Evolutionary conservation across 2,113 vertebrate genomes (phyloP), one percentile per base, ranked within the genome.

Genomic region (Syrrhaptes paradoxus): DNA sequence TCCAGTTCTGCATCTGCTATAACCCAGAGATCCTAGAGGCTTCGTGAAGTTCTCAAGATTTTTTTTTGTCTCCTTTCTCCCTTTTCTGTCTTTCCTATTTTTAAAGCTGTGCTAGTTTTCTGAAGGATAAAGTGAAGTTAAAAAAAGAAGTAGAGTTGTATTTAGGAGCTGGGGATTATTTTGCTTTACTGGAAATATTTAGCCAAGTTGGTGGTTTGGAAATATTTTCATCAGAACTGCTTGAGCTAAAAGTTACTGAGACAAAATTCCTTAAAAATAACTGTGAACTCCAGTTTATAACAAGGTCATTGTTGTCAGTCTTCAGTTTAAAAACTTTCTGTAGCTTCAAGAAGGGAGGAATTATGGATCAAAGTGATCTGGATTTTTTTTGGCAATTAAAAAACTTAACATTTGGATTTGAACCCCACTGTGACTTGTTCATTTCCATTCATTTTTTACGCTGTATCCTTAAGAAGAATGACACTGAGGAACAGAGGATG

Each of bases 181-280:
- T 96, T 94, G 58, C 57, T 94, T 89, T 91, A 93, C 95, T 95
- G 96, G 95, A 96, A 96, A 79, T 97, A 95, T 83, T 95, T 96
- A 94, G 80, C 91, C 74, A 94, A 95, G 86, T 94, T 91, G 83
- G 74, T 93, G 89, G 75, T 89, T 97, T 97, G 96, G 95, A 97
- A 97, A 89, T 94, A 88, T 85, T 98, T 98, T 93, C 93, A 78
- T 96, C 94, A 97, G 95, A 97, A 96, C 91, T 93, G 72, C 41
- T 96, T 96, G 41, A 94, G 86, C 89, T 96, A 62, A 96, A 97
- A 98, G 93, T 96, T 96, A 93, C 87, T 91, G 71, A 92, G 85
- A 97, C 78, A 88, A 96, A 97, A 97, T 97, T 95, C 96, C 95
- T 94, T 96, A 92, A 94, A 96, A 97, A 96, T 97, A 97, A 95